Evolutionary conservation across 2,797 vertebrate genomes (phyloP), one percentile per base, ranked within the genome.

Genomic region (Epinephelus coioides): DNA sequence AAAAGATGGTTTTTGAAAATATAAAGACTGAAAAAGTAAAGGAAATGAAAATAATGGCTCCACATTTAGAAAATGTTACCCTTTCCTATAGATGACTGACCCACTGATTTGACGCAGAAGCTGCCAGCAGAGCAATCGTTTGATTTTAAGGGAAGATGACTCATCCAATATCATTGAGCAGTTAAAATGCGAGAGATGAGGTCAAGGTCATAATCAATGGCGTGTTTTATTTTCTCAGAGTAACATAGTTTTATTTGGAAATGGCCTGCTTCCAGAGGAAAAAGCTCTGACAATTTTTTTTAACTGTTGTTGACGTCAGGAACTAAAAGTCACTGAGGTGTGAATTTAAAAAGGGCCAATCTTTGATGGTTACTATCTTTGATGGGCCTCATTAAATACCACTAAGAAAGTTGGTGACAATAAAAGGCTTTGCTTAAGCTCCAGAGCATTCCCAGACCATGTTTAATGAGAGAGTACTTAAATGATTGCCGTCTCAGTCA

Each of bases 141-240:
- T 83, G 78, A 76, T 82, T 84, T 69, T 82, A 64, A 53, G 46
- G 59, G 71, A 88, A 75, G 69, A 84, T 73, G 83, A 79, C 84
- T 89, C 78, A 55, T 79, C 54, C 69, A 61, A 81, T 86, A 65
- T 76, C 68, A 84, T 21, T 50, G 49, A 72, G 63, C 82, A 84
- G 63, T 84, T 82, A 83, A 83, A 85, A 86, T 72, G 60, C 49
- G 49, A 51, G 55, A 82, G 47, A 69, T 62, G 50, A 65, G 81
- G 76, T 88, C 90, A 90, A 82, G 83, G 82, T 87, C 84, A 76
- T 87, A 85, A 88, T 92, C 86, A 91, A 76, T 80, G 62, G 40
- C 67, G 85, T 82, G 66, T 88, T 90, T 89, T 87, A 86, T 91
- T 90, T 86, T 88, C 69, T 81, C 51, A 44, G 18, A 75, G 71